phyloP scores from a whole-genome alignment of 2,797 vertebrate genomes.

The Falco concolor region DNA sequence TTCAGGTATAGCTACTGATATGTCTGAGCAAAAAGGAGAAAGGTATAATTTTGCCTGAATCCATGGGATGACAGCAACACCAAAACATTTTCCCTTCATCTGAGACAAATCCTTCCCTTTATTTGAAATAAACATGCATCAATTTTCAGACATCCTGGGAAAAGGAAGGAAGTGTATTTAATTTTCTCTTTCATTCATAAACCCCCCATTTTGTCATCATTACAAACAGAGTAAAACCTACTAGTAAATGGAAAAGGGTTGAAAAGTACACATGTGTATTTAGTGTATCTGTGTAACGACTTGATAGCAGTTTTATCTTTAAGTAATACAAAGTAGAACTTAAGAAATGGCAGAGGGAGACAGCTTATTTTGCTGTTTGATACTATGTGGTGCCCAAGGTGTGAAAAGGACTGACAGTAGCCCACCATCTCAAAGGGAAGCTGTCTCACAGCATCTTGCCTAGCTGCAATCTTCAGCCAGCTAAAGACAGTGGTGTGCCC shows the following conservation, averaged over 20 bases:
- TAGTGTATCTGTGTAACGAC: neutral
- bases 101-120: neutral
- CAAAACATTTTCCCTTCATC: neutral
- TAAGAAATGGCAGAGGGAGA: neutral
- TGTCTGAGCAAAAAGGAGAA: neutral
- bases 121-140: neutral
- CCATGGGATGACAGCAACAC: neutral
- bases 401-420: neutral
- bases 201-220: neutral
- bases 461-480: neutral
- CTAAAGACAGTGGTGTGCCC: neutral
- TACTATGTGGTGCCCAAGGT: neutral
- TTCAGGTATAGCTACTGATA: neutral
- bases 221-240: neutral
- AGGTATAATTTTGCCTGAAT: neutral
- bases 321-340: neutral
- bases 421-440: neutral
- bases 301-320: neutral
- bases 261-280: neutral
- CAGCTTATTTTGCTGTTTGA: neutral
- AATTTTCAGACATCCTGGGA: neutral
- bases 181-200: neutral
- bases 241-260: neutral
- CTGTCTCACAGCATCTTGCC: neutral
- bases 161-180: neutral